Percentiles rank a stretch among this genome's conserved stretches.
Evolutionary conservation across 2,888 invertebrate species (phyloP).

Genomic region (Brachyopa scutellaris): DNA sequence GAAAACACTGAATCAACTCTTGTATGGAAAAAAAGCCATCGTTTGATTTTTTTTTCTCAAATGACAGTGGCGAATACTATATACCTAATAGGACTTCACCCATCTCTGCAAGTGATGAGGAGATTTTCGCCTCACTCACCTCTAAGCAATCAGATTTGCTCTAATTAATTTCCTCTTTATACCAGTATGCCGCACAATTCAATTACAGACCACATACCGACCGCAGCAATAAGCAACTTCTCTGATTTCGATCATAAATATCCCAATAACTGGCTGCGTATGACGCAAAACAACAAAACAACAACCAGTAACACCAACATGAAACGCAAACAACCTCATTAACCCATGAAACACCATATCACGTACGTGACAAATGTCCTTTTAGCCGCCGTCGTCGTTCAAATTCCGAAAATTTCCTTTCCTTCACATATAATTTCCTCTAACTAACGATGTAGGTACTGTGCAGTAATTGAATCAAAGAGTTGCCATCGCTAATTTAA

Average conservation of each 20-base stretch:
- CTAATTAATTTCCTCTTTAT: constrained; percentile 17
- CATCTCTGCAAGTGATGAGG: no score
- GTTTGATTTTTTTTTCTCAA: no score
- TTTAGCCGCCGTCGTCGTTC: not conserved
- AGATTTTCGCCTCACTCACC: not conserved
- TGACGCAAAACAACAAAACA: not conserved
- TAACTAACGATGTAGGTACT: constrained; percentile 17
- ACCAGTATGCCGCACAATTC: constrained; percentile 13
- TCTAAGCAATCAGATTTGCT: not conserved
- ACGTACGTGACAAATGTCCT: constrained; percentile 19
- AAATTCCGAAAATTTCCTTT: constrained; percentile 3
- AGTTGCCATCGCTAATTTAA: constrained; percentile 26
- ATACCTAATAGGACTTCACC: no score
- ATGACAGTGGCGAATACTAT: no score
- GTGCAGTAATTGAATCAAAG: constrained; percentile 32
- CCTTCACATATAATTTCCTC: constrained; percentile 22
- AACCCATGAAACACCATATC: constrained; percentile 42
- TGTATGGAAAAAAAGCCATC: no score
- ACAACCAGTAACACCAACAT: not conserved
- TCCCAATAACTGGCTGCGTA: constrained; percentile 21
- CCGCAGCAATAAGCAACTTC: constrained; percentile 24
- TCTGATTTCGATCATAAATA: constrained; percentile 29
- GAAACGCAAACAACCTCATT: constrained; percentile 34
- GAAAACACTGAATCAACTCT: no score
- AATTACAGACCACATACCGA: constrained; percentile 22